Percentiles rank a stretch among this genome's conserved stretches.
These are phyloP conservation scores for Drosophila leonis DNA, from an alignment of 2,888 invertebrate genomes.

Conservation along the genomic window DNA sequence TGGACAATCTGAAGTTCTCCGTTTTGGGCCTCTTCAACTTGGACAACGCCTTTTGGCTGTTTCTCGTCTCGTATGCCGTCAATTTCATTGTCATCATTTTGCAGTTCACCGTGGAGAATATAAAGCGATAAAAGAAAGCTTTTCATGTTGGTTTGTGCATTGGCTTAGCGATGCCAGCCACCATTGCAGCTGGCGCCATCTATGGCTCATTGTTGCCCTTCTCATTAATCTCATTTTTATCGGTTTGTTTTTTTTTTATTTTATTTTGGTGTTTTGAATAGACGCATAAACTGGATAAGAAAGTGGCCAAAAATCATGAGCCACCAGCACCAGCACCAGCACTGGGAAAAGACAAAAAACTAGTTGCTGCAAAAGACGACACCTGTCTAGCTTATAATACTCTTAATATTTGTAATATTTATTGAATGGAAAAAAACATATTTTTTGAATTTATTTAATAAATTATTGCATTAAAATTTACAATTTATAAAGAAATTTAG, in stretches of 20 bases:
- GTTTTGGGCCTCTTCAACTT: constrained; percentile 77
- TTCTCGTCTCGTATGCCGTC: constrained; percentile 76
- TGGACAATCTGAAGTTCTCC: constrained; percentile 57
- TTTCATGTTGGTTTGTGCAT: constrained; percentile 1
- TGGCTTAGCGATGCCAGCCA: constrained; percentile 32
- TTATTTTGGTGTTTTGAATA: neutral
- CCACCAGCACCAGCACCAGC: no score
- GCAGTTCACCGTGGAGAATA: constrained; percentile 68
- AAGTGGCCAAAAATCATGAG: constrained; percentile 56
- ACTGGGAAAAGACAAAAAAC: neutral
- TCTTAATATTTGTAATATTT: neutral
- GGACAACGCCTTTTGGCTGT: constrained; percentile 78
- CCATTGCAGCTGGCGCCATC: constrained; percentile 26
- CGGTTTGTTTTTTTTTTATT: constrained; percentile 13
- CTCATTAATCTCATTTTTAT: constrained; percentile 17
- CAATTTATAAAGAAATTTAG: neutral
- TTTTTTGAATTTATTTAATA: neutral
- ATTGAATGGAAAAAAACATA: neutral
- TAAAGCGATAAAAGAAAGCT: constrained; percentile 33
- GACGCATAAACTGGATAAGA: constrained; percentile 74
- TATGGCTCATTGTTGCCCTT: constrained; percentile 10
- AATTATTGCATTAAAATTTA: neutral
- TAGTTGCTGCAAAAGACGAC: constrained; percentile 15
- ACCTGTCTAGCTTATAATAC: neutral
- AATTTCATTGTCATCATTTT: constrained; percentile 82